A percentile compares a stretch with the other conserved stretches of the same genome.
phyloP scores from a whole-genome alignment of 1,140 invertebrate genomes.

The Calosoma granatense region DNA sequence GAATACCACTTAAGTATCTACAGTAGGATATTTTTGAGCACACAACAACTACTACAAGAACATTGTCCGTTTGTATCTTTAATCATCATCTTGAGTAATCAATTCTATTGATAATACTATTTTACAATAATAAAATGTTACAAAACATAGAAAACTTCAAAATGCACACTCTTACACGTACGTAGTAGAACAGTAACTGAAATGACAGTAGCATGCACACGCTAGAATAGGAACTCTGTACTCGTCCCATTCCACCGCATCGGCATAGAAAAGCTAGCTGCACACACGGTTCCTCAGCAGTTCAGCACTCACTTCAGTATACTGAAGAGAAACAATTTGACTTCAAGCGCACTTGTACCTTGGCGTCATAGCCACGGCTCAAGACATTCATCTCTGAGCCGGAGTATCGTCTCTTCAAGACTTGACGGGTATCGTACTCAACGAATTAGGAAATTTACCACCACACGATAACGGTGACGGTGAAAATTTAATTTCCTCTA shows the following conservation, averaged over 20 bases:
- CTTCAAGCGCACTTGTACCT: not conserved
- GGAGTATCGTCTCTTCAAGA: not conserved
- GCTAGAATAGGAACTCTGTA: too few species aligned
- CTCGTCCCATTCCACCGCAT: too few species aligned
- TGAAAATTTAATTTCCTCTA: slow-evolving; percentile 5
- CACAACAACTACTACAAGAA: not conserved
- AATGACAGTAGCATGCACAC: too few species aligned
- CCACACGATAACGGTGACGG: not conserved
- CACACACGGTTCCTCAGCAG: too few species aligned
- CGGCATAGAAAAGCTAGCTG: too few species aligned
- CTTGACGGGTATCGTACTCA: not conserved
- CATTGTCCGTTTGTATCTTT: too few species aligned
- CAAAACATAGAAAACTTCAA: not conserved
- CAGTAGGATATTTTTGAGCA: not conserved
- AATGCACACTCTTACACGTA: not conserved
- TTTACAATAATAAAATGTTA: not conserved
- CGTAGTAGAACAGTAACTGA: too few species aligned
- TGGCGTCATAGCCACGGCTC: not conserved
- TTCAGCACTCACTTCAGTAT: not conserved
- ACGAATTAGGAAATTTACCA: not conserved
- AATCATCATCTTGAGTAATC: not conserved
- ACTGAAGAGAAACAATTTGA: not conserved
- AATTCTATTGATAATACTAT: not conserved
- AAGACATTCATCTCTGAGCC: not conserved
- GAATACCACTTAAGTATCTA: not conserved